These are phyloP conservation scores for Drosophila bocki DNA, from an alignment of 1,140 invertebrate genomes.

Conservation along the genomic window DNA sequence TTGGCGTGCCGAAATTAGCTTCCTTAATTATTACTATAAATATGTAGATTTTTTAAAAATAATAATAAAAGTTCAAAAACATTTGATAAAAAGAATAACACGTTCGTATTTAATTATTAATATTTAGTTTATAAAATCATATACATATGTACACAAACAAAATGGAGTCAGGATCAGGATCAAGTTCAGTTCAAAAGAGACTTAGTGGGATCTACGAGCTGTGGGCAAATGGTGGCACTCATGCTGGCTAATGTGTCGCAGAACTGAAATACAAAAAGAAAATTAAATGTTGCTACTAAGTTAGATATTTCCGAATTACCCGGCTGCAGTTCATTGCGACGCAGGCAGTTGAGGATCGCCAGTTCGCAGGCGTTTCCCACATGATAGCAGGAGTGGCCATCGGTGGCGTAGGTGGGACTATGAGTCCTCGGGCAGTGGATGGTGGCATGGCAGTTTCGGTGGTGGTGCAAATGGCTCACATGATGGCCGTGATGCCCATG, in stretches of 20 bases:
- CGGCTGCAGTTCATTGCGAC: constrained; percentile 40
- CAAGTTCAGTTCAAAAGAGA: not conserved
- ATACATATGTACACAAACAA: not conserved
- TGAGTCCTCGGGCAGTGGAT: constrained; percentile 35
- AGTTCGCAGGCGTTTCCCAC: constrained; percentile 36
- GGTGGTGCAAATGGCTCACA: constrained; percentile 23
- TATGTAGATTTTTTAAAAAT: too few species aligned
- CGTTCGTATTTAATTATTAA: not conserved
- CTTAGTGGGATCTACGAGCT: constrained; percentile 13
- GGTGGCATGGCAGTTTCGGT: constrained; percentile 47
- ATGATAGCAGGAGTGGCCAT: constrained; percentile 36
- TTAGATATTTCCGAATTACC: not conserved
- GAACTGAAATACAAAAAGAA: constrained; percentile 10
- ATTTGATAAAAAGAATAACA: not conserved
- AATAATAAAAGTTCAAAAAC: too few species aligned
- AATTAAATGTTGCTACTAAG: too few species aligned
- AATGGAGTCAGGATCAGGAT: not conserved
- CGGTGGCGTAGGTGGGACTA: constrained; percentile 36
- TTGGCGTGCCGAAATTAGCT: too few species aligned
- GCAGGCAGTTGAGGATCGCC: constrained; percentile 42
- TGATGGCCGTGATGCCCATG: not conserved
- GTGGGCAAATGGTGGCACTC: constrained; percentile 40
- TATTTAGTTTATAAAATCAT: constrained; percentile 2
- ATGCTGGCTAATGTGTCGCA: constrained; percentile 30
- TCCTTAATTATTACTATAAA: too few species aligned